Evolutionary conservation across 2,797 vertebrate species (phyloP).

Genomic region (Sebastes alutus): DNA sequence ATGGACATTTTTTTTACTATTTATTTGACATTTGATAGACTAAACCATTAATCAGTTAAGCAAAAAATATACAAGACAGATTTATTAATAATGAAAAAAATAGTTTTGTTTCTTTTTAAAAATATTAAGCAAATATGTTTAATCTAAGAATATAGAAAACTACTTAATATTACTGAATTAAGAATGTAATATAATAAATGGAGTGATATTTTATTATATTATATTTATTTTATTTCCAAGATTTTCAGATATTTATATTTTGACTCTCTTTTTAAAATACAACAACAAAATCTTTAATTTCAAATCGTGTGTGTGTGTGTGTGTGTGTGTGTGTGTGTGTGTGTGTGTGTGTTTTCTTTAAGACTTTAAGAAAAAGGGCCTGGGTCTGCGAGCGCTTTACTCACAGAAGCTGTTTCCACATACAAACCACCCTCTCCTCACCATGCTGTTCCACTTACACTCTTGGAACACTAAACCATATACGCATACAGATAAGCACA

Average conservation of each 20-base stretch:
- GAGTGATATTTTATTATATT: background rate
- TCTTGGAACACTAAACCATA: conserved; percentile 70
- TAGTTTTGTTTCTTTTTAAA: background rate
- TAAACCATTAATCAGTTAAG: background rate
- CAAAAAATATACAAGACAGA: background rate
- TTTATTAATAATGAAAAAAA: background rate
- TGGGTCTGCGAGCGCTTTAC: conserved; percentile 57
- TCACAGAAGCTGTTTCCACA: conserved; percentile 81
- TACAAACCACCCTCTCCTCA: conserved; percentile 66
- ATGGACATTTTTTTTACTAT: background rate
- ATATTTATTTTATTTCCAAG: background rate
- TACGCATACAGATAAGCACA: conserved; percentile 73
- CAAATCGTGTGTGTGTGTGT: conserved; percentile 19
- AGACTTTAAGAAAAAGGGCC: conserved; percentile 2
- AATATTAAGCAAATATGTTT: background rate
- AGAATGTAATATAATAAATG: background rate
- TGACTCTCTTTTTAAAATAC: background rate
- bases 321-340: background rate
- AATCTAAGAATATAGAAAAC: background rate
- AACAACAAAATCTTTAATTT: too few relatives aligned
- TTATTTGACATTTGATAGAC: background rate
- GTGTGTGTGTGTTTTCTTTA: conserved; percentile 21
- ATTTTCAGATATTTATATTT: background rate
- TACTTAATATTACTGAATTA: background rate
- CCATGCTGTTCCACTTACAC: conserved; percentile 85